Evolutionary conservation across 2,888 invertebrate genomes (phyloP), one percentile per base, ranked within the genome.

Genomic region (Acanthoscelides obtectus): DNA sequence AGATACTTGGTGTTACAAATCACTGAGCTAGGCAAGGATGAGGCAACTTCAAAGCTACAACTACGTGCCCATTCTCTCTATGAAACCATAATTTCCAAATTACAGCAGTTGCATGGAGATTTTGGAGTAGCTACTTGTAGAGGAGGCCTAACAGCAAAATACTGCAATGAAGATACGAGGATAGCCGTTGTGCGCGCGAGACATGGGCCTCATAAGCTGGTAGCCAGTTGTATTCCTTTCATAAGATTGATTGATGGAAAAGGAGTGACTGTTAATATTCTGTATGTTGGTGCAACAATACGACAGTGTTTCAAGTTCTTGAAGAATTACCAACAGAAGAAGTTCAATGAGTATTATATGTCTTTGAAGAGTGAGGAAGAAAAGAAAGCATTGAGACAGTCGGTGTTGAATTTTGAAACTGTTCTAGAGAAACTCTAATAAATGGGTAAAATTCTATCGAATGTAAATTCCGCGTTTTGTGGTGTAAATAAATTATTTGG

Each of bases 251-350:
- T 94, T 66, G 91, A 90, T 12, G 89, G 89, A 22, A 87, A 89
- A 74, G 85, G 86, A 69, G 91, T 92, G 0, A 87, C 85, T 70
- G 83, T 93, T 22, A 88, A 88, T 69, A 92, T 91, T 20, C 83
- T 94, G 3, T 93, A 94, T 83, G 88, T 90, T 0, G 94, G 94
- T 22, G 94, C 94, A 2, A 93, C 94, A 20, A 87, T 95, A 70
- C 92, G 90, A 84, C 93, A 94, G 76, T 93, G 94, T 84, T 94
- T 92, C 81, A 89, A 89, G 77, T 93, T 91, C 81, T 89, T 94
- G 72, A 87, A 91, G 80, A 89, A 87, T 73, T 89, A 92, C 83
- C 94, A 94, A 79, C 88, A 89, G 78, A 85, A 86, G 69, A 91
- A 89, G 80, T 86, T 93, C 71, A 90, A 93, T 80, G 86, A 87